phyloP scores from a whole-genome alignment of 2,113 vertebrate species.

The Protobothrops mucrosquamatus region DNA sequence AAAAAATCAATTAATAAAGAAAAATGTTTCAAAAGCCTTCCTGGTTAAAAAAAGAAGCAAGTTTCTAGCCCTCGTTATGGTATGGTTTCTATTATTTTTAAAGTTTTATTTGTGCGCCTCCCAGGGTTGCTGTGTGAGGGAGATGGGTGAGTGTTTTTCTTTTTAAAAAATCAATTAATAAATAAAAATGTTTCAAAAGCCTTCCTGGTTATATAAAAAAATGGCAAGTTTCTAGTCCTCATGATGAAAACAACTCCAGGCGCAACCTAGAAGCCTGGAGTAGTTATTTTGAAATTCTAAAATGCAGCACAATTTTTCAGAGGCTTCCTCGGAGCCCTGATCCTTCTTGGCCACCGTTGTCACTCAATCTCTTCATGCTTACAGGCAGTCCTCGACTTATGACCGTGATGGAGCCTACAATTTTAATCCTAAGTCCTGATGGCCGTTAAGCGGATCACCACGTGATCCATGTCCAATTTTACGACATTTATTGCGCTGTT shows the following conservation, averaged over 20 bases:
- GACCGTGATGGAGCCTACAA: background rate
- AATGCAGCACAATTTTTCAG: background rate
- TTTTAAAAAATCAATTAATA: no score
- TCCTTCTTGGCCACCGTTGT: background rate
- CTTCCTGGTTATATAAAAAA: background rate
- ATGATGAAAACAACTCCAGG: background rate
- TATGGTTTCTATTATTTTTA: no score
- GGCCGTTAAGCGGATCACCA: background rate
- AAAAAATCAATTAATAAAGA: no score
- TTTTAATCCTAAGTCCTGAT: no score
- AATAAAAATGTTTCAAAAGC: background rate
- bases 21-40: background rate
- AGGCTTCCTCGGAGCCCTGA: no score
- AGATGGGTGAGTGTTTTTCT: no score
- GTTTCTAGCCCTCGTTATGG: background rate
- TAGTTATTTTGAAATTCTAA: background rate
- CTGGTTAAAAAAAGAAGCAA: background rate
- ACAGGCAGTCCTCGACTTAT: background rate
- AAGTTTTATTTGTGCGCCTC: no score
- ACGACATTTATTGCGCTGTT: background rate
- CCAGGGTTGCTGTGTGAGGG: no score
- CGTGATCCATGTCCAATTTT: background rate
- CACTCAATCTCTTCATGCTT: background rate
- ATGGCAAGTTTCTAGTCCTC: background rate
- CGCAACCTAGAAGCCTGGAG: background rate